These are phyloP conservation scores for Sturnira hondurensis DNA, from an alignment of 2,113 vertebrate genomes.

Conservation along the genomic window DNA sequence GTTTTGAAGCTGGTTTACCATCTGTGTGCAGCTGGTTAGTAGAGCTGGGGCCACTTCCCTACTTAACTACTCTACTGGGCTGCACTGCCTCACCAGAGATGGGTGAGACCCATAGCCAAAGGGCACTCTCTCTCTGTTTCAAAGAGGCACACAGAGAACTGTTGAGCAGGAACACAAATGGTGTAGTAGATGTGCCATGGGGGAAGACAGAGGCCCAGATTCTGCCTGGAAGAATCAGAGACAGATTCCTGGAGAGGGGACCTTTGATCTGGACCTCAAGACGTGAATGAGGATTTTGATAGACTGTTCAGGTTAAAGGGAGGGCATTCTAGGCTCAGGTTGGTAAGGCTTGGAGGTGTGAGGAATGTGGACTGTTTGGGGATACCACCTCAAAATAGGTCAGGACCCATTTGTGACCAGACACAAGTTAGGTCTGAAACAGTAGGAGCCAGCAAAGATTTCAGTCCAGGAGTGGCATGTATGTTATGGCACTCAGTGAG, in stretches of 20 bases:
- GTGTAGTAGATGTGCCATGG: not conserved
- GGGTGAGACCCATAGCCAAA: not conserved
- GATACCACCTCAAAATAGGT: not conserved
- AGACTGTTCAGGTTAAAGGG: not conserved
- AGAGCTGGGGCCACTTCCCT: not conserved
- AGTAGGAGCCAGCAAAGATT: not conserved
- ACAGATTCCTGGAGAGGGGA: not conserved
- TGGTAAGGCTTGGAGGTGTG: not conserved
- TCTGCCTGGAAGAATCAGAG: not conserved
- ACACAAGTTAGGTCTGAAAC: not conserved
- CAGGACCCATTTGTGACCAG: not conserved
- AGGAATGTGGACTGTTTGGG: not conserved
- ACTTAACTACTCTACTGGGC: not conserved
- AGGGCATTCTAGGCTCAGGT: not conserved
- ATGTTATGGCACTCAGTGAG: fast-evolving
- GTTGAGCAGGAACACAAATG: not conserved
- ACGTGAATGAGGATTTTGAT: not conserved
- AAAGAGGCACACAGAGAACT: not conserved
- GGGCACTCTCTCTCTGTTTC: not conserved
- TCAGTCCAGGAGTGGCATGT: no score
- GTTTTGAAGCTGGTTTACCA: not conserved
- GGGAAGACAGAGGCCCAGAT: not conserved
- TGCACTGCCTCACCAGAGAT: not conserved
- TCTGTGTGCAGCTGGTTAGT: not conserved
- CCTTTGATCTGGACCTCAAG: not conserved